These are phyloP conservation scores for Clupea harengus DNA, from an alignment of 2,113 vertebrate genomes.

Conservation along the genomic window DNA sequence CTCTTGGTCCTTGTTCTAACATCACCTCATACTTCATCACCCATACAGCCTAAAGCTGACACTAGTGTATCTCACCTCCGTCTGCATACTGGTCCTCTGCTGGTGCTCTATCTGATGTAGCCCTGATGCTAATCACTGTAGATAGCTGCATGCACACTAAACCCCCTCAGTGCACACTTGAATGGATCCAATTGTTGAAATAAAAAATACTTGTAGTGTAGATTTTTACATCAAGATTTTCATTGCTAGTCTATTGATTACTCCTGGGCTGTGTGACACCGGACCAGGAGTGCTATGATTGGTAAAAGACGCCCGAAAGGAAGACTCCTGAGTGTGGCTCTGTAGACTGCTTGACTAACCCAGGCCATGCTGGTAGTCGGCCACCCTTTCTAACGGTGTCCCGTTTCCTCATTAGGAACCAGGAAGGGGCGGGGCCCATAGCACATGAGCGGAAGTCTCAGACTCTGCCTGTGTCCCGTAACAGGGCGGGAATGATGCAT, in stretches of 20 bases:
- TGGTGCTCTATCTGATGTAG: conserved; percentile 2
- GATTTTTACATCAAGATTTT: not conserved
- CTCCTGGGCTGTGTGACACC: not conserved
- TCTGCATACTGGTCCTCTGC: not conserved
- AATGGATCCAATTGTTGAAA: not conserved
- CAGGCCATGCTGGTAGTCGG: conserved; percentile 67
- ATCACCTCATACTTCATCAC: not conserved
- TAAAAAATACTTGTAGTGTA: not conserved
- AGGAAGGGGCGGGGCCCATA: conserved; percentile 95
- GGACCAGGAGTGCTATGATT: not conserved
- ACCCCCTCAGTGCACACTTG: not conserved
- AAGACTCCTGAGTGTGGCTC: not conserved
- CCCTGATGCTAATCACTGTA: not conserved
- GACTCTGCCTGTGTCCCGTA: conserved; percentile 99
- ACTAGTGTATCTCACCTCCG: not conserved
- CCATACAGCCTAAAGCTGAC: not conserved
- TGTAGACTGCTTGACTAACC: conserved; percentile 72
- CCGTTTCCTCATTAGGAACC: conserved; percentile 94
- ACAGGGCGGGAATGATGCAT: conserved; percentile 98
- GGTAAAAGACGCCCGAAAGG: not conserved
- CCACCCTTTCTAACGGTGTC: conserved; percentile 81
- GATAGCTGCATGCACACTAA: conserved; percentile 27
- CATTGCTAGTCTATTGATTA: not conserved
- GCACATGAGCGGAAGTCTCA: conserved; percentile 99
- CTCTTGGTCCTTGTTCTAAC: not conserved